These are phyloP conservation scores for Mythimna loreyi DNA, from an alignment of 2,888 invertebrate genomes.

Conservation along the genomic window DNA sequence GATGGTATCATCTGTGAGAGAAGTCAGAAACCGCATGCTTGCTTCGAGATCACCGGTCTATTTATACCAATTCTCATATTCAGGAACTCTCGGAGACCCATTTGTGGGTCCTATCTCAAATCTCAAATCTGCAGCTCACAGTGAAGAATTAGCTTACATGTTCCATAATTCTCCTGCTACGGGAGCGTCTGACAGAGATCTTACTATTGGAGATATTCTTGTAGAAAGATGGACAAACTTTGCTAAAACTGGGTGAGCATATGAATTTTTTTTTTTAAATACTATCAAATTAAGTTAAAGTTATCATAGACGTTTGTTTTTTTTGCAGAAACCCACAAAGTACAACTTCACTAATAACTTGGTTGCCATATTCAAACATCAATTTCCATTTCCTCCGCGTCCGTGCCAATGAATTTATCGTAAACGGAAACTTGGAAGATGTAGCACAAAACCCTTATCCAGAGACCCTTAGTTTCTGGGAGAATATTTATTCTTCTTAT, in stretches of 20 bases:
- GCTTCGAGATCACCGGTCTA: constrained; percentile 70
- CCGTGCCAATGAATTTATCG: constrained; percentile 71
- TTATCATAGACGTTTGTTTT: constrained; percentile 20
- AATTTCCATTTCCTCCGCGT: constrained; percentile 72
- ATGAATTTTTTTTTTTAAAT: neutral
- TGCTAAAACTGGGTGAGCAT: constrained; percentile 80
- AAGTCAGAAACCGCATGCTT: constrained; percentile 74
- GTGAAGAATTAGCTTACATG: constrained; percentile 83
- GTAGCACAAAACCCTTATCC: constrained; percentile 74
- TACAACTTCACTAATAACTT: constrained; percentile 71
- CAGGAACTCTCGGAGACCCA: constrained; percentile 69
- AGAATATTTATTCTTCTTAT: constrained; percentile 75
- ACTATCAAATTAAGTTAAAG: no score
- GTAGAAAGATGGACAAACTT: constrained; percentile 85
- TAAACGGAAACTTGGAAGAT: constrained; percentile 70
- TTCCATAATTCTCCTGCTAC: constrained; percentile 69
- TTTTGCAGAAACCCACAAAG: constrained; percentile 77
- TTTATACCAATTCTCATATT: constrained; percentile 68
- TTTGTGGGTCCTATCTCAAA: constrained; percentile 73
- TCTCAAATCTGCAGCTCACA: constrained; percentile 77
- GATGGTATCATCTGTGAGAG: constrained; percentile 80
- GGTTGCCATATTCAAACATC: constrained; percentile 74
- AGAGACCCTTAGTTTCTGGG: constrained; percentile 77
- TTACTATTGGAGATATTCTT: constrained; percentile 75
- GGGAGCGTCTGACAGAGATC: constrained; percentile 66